Conservation (phyloP, 64 coral and sea anemone species). For the Acropora yongei region DNA sequence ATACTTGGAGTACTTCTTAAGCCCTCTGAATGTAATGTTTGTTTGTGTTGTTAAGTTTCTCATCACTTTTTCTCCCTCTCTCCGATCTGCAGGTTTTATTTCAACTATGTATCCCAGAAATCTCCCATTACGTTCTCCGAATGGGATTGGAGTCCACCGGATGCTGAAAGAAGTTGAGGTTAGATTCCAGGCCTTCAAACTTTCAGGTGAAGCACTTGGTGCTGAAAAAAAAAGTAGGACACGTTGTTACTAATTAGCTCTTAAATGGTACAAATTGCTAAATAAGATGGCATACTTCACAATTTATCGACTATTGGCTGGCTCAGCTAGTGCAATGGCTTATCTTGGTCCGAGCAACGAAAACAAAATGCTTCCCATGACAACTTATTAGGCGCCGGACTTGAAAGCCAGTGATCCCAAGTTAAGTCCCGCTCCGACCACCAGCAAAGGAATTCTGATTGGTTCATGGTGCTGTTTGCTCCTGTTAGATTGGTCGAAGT, state of each 20-base stretch:
- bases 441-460: too few relatives aligned
- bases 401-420: too few relatives aligned
- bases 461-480: too few relatives aligned
- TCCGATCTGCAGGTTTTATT: background rate
- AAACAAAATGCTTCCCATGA: too few relatives aligned
- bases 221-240: background rate
- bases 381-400: too few relatives aligned
- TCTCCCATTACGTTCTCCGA: background rate
- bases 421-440: too few relatives aligned
- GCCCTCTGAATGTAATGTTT: background rate
- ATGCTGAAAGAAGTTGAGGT: background rate
- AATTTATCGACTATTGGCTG: background rate
- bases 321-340: background rate
- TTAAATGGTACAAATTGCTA: background rate
- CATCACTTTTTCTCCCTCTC: background rate
- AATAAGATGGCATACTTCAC: too few relatives aligned
- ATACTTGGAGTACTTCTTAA: slow-evolving; percentile 27
- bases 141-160: background rate
- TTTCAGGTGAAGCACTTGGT: slow-evolving; percentile 4
- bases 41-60: background rate
- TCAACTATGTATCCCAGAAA: slow-evolving; percentile 16
- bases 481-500: too few relatives aligned
- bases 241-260: background rate
- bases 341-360: too few relatives aligned
- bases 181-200: slow-evolving; percentile 10